Base-by-base conservation (phyloP, 1,140 invertebrate genomes). In the Pseudomyrmex dendroicus region DNA sequence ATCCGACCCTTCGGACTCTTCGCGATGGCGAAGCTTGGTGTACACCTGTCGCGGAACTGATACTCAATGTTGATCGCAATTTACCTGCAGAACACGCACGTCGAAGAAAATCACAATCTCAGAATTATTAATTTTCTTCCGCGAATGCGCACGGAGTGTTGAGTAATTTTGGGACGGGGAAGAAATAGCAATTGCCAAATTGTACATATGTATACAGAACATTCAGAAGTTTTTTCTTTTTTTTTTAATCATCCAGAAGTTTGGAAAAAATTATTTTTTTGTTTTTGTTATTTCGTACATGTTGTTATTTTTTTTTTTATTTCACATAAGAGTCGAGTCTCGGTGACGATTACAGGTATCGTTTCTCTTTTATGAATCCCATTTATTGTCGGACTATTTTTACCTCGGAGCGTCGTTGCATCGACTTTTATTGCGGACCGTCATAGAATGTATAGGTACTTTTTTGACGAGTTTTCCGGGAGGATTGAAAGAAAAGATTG, bases 391-490 rank as follows among this genome's bases (percentile, higher is more conserved):
- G 10, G 10, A 35, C 35, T 20, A 25, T n/a, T 52, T 67, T 25
- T 7, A 35, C 1, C 10, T 59, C 20, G 25, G 5, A 17, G 2
- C 35, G 48, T 56, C 46, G 25, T 68, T 57, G 72, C 76, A 85
- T 87, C 76, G 87, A 88, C 76, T 57, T 7, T 35, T 88, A 88
- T 88, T 64, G 78, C 66, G 57, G 67, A 66, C 85, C 73, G 68
- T 83, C 82, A 83, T 66, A 76, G 87, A 78, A 85, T 86, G 78
- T 89, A 89, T 88, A 86, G 25, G 25, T 25, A 25, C 25, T 25
- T 25, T 7, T 89, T 89, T 89, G 85, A 89, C 85, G 88, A 89
- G 87, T 89, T 88, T 88, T 88, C 84, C 82, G 62, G 50, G n/a
- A 46, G 62, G 56, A 17, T 25, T 2, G 66, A 17, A 8, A 48